A percentile compares a stretch with the other conserved stretches of the same genome.
Evolutionary conservation across 2,113 vertebrate genomes (phyloP).

Genomic region (Aldabrachelys gigantea): DNA sequence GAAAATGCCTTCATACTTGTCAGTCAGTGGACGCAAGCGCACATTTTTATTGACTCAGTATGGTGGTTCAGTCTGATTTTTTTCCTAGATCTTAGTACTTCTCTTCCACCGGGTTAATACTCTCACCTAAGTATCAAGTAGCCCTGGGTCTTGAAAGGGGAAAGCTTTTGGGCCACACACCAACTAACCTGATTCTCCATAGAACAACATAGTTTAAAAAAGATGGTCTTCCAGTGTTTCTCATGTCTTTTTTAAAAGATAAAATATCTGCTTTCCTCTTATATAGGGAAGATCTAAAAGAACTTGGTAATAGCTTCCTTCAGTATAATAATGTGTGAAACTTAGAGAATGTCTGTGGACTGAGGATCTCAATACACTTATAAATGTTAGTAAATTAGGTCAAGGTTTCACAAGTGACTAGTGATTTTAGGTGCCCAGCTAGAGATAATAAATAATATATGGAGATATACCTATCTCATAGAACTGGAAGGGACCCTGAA

Average conservation of each 20-base stretch:
- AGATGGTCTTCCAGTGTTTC: background rate
- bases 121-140: background rate
- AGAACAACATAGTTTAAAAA: background rate
- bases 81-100: background rate
- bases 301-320: background rate
- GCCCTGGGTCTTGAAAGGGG: background rate
- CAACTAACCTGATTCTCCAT: background rate
- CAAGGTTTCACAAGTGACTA: background rate
- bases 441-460: background rate
- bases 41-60: background rate
- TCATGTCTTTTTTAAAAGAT: background rate
- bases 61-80: background rate
- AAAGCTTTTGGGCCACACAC: background rate
- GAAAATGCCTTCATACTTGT: background rate
- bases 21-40: background rate
- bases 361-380: background rate
- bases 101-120: fast-evolving
- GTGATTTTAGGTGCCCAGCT: background rate
- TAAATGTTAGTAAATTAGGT: background rate
- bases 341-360: background rate
- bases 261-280: background rate
- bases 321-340: background rate
- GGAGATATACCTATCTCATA: too few species aligned
- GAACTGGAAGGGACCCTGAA: too few species aligned
- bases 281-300: background rate